Conservation (phyloP, 2,888 invertebrate species). For the Bimastos eiseni region DNA sequence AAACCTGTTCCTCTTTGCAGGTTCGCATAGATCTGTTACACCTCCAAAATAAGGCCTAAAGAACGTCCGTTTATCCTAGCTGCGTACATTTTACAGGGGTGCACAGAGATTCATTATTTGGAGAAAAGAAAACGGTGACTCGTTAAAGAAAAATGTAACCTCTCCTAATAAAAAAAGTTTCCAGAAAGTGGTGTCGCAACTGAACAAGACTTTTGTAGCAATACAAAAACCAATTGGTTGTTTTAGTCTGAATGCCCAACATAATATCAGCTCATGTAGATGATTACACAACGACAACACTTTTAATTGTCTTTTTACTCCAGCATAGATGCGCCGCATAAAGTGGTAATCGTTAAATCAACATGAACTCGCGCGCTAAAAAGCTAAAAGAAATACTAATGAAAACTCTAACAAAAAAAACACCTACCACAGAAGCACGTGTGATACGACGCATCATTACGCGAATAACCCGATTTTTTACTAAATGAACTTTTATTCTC, state of each 20-base stretch:
- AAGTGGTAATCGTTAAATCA: not conserved
- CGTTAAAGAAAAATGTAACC: not conserved
- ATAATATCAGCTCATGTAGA: no score
- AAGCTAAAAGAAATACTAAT: not conserved
- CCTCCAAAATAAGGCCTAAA: no score
- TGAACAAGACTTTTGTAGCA: not conserved
- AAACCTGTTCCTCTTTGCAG: no score
- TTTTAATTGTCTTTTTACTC: not conserved
- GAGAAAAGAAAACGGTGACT: not conserved
- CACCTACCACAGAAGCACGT: constrained; percentile 13
- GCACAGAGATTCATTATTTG: not conserved
- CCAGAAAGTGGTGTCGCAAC: not conserved
- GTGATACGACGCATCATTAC: not conserved
- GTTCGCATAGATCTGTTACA: no score
- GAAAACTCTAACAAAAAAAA: not conserved
- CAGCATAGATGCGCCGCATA: not conserved
- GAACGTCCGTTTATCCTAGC: no score
- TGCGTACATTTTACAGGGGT: no score
- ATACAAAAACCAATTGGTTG: not conserved
- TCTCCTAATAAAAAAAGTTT: no score
- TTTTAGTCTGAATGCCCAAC: not conserved
- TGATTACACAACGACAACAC: no score
- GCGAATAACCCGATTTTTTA: not conserved
- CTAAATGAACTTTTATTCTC: not conserved
- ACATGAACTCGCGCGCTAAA: not conserved